A percentile compares a stretch with the other conserved stretches of the same genome.
Conservation (phyloP, 2,113 vertebrate species). For the Piprites chloris region DNA sequence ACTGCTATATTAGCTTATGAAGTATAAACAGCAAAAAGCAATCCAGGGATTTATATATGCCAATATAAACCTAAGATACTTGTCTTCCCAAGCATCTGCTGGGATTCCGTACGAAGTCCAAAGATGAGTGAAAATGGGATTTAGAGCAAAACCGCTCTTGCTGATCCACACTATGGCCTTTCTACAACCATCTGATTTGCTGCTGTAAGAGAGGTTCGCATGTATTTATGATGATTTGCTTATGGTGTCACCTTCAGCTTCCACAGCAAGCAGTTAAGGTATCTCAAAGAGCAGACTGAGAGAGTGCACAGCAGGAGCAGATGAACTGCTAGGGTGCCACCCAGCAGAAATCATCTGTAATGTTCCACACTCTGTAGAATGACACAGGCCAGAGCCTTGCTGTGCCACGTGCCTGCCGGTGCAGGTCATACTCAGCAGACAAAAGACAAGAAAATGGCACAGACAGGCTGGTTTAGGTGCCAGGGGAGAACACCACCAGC, state of each 20-base stretch:
- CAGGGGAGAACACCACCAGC: not conserved
- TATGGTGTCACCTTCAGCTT: constrained; percentile 41
- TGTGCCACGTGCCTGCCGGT: not conserved
- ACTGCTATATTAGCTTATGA: constrained; percentile 21
- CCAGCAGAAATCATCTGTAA: not conserved
- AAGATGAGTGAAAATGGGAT: constrained; percentile 4
- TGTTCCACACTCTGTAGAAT: not conserved
- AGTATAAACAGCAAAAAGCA: constrained; percentile 31
- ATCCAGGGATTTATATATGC: not conserved
- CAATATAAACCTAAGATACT: not conserved
- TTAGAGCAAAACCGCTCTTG: not conserved
- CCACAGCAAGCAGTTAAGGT: not conserved
- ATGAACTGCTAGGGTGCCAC: not conserved
- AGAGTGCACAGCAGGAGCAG: constrained; percentile 6
- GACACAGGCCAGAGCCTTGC: not conserved
- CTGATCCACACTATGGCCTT: not conserved
- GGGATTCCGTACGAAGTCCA: not conserved
- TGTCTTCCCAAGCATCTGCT: not conserved
- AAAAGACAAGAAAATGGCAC: not conserved
- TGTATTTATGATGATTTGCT: constrained; percentile 20
- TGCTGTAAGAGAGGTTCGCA: not conserved
- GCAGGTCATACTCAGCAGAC: not conserved
- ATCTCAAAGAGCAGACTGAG: not conserved
- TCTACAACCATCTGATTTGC: not conserved
- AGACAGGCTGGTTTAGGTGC: not conserved